Percentiles rank a stretch among this genome's conserved stretches.
These are phyloP conservation scores for Chydorus sphaericus DNA, from an alignment of 2,888 invertebrate species.

Conservation along the genomic window DNA sequence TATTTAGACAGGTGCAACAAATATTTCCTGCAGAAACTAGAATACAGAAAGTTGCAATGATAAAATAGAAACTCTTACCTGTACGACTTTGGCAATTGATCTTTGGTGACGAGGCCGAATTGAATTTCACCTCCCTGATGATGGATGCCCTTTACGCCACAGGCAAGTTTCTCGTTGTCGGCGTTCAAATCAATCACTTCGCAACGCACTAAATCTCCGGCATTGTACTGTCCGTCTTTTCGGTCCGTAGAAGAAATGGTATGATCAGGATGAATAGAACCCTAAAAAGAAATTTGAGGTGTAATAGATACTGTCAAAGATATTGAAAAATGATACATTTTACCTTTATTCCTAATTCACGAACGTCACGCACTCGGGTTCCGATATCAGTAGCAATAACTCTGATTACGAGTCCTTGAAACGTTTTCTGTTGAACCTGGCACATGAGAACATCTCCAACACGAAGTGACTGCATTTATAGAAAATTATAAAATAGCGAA, in stretches of 20 bases:
- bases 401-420: conserved; percentile 40
- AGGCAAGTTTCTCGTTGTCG: conserved; percentile 71
- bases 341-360: conserved; percentile 77
- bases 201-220: conserved; percentile 73
- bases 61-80: conserved; percentile 22
- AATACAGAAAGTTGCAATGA: neutral
- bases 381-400: conserved; percentile 70
- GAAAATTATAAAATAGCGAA: conserved; percentile 18
- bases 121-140: too few relatives aligned
- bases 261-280: conserved; percentile 12
- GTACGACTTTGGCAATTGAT: conserved; percentile 29
- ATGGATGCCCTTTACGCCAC: conserved; percentile 77
- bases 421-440: conserved; percentile 27
- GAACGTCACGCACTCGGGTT: conserved; percentile 54
- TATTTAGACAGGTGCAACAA: too few relatives aligned
- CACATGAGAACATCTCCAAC: conserved; percentile 30
- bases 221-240: conserved; percentile 45
- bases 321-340: conserved; percentile 17
- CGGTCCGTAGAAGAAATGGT: conserved; percentile 17
- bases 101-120: conserved; percentile 55
- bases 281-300: neutral
- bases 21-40: neutral
- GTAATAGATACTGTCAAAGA: neutral
- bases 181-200: conserved; percentile 69
- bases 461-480: conserved; percentile 27